Percentiles rank a stretch among this genome's conserved stretches.
Conservation (phyloP, 2,113 vertebrate species). For the Mixornis gularis region DNA sequence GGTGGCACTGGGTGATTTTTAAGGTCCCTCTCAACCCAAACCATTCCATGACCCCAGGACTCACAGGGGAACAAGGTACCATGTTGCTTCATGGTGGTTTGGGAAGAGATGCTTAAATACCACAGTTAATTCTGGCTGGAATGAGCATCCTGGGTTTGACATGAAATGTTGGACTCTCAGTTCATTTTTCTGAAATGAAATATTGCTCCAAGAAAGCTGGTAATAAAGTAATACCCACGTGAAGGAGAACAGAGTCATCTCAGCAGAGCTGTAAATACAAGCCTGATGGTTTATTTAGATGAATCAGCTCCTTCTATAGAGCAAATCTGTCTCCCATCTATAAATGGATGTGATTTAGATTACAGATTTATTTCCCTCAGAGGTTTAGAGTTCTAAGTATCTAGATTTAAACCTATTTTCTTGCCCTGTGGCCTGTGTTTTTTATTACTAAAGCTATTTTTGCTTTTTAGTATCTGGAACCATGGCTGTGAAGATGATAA, state of each 20-base stretch:
- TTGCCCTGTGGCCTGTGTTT: background rate
- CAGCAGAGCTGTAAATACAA: background rate
- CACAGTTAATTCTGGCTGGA: background rate
- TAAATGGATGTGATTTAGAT: background rate
- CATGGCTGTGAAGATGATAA: background rate
- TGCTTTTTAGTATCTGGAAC: background rate
- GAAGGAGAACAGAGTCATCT: background rate
- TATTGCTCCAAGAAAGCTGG: background rate
- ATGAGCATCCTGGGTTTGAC: background rate
- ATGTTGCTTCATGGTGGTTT: background rate
- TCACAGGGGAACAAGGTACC: background rate
- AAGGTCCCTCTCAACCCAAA: background rate
- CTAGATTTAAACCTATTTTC: conserved; percentile 15
- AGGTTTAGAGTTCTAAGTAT: background rate
- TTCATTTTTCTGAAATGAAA: background rate
- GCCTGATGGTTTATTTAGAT: background rate
- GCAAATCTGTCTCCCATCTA: background rate
- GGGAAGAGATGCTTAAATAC: background rate
- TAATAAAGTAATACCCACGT: background rate
- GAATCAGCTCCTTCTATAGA: conserved; percentile 4
- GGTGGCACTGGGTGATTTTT: accelerated
- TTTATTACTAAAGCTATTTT: background rate
- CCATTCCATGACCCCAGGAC: accelerated
- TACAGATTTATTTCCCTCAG: background rate
- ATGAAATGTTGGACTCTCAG: background rate